Evolutionary conservation across 2,888 invertebrate species (phyloP).

Genomic region (Patella caerulea): DNA sequence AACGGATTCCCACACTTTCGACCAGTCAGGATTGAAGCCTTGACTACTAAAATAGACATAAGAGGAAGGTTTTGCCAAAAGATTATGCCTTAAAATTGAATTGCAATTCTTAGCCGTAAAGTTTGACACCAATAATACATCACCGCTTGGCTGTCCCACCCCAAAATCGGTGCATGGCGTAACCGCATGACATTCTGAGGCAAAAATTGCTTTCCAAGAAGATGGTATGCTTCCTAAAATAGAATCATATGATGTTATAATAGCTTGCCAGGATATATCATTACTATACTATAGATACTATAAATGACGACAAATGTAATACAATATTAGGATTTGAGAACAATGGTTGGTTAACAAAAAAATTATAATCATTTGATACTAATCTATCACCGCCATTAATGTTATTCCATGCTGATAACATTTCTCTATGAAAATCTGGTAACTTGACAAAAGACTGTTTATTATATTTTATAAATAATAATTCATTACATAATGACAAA

Average conservation of each 20-base stretch:
- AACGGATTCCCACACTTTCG: not conserved
- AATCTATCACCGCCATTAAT: not conserved
- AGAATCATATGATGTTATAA: not conserved
- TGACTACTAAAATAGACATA: not conserved
- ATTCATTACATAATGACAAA: not conserved
- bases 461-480: not conserved
- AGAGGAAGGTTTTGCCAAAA: not conserved
- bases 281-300: not conserved
- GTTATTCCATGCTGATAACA: not conserved
- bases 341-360: not conserved
- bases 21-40: not conserved
- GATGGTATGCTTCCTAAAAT: not conserved
- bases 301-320: not conserved
- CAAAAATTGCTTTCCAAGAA: not conserved
- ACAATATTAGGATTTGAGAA: not conserved
- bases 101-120: slow-evolving; percentile 1
- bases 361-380: not conserved
- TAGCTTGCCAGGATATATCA: not conserved
- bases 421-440: not conserved
- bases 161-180: not conserved
- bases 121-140: not conserved
- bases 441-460: not conserved
- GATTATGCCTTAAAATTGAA: not conserved
- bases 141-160: not conserved
- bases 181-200: not conserved